Conservation (phyloP, 2,113 vertebrate species). For the Marmota monax region DNA sequence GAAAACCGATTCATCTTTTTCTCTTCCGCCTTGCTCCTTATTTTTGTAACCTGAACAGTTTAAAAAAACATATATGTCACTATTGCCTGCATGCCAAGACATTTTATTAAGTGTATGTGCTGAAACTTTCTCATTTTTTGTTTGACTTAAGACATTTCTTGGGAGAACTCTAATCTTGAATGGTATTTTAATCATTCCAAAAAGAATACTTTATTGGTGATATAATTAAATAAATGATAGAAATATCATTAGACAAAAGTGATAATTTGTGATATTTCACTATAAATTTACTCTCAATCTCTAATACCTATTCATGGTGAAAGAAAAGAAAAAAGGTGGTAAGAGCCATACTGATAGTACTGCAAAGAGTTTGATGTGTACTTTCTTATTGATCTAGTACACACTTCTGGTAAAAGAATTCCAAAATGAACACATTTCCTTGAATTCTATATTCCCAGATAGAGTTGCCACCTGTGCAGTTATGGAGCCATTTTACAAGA, state of each 20-base stretch:
- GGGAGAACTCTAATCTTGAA: neutral
- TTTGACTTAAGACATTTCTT: constrained; percentile 43
- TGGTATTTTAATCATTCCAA: constrained; percentile 11
- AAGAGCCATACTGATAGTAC: neutral
- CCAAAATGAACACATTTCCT: constrained; percentile 73
- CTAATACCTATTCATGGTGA: neutral
- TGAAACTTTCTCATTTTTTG: constrained; percentile 26
- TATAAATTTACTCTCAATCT: constrained; percentile 18
- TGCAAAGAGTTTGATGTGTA: neutral
- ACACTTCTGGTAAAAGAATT: constrained; percentile 67
- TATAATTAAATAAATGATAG: constrained; percentile 30
- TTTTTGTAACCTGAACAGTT: constrained; percentile 3
- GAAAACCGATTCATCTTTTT: neutral
- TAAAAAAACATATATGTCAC: neutral
- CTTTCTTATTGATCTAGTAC: constrained; percentile 42
- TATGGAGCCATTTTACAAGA: constrained; percentile 64
- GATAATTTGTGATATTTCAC: neutral
- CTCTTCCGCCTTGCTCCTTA: neutral
- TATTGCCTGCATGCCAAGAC: neutral
- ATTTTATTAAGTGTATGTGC: constrained; percentile 43
- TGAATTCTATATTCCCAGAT: constrained; percentile 69
- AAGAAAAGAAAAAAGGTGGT: neutral
- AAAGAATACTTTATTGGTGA: neutral
- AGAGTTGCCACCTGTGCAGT: constrained; percentile 66
- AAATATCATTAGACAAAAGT: constrained; percentile 31